Base-by-base conservation (phyloP, 2,888 invertebrate species). In the Lysandra coridon region DNA sequence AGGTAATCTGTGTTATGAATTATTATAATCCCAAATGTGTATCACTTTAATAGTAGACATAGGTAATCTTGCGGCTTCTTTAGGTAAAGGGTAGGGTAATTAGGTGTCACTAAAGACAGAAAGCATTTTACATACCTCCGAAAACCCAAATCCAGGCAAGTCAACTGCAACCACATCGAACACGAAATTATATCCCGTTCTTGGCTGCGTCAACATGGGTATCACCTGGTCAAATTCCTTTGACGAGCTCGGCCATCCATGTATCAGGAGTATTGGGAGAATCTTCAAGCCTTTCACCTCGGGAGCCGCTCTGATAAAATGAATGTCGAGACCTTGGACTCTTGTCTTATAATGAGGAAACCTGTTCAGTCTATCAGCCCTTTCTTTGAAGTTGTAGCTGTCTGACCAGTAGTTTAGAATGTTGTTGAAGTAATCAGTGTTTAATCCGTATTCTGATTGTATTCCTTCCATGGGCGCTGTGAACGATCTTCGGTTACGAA, bases 161-260 rank as follows among this genome's bases (percentile, higher is more conserved):
- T 97, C 97, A 0, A 96, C 96, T 1, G 95, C 95, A 10, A 97
- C 89, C 80, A 97, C 93, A 89, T 97, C 97, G 84, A 96, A 97
- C 0, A 96, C 96, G 82, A 96, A 96, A 80, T 96, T 93, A 40
- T 92, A 92, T 78, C 94, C 95, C 0, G 91, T 86, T 74, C 89
- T 93, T 0, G 95, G 95, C 0, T 91, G 93, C 0, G 96, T 96
- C 77, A 97, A 86, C 78, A 96, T 84, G 0, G 97, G 97, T 83
- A 98, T 96, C 10, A 97, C 92, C 83, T 96, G 96, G 84, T 96
- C 96, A 86, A 98, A 98, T 88, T 98, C 98, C 78, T 96, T 96
- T 0, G 98, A 95, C 0, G 97, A 97, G 79, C 98, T 98, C 0
- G 98, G 98, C 98, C 98, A 98, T 30, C 98, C 98, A 85, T 98